Percentiles rank a stretch among this genome's conserved stretches.
Conservation (phyloP, 2,888 invertebrate species). For the Theretra japonica region DNA sequence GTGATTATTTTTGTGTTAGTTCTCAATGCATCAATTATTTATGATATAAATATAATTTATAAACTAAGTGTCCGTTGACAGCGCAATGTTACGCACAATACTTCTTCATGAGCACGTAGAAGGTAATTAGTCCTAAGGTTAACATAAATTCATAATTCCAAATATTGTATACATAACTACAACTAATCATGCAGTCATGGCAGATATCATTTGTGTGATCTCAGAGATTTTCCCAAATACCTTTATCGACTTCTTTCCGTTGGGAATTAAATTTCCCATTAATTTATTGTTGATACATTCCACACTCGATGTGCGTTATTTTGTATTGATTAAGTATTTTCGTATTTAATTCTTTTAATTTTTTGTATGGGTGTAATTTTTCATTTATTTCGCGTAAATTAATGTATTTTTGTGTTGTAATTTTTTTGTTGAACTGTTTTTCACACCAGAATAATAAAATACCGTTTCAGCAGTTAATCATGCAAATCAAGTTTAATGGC, state of each 20-base stretch:
- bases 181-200: not conserved
- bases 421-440: not conserved
- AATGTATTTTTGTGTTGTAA: not conserved
- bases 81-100: constrained; percentile 31
- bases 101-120: constrained; percentile 22
- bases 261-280: constrained; percentile 50
- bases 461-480: not conserved
- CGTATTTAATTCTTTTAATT: not conserved
- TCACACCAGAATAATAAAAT: not conserved
- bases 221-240: not conserved
- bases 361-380: constrained; percentile 6
- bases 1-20: constrained; percentile 34
- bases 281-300: constrained; percentile 60
- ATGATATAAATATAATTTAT: constrained; percentile 3
- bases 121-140: constrained; percentile 14
- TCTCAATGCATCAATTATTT: constrained; percentile 49
- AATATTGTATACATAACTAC: not conserved
- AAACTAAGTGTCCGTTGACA: constrained; percentile 22
- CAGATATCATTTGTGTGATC: constrained; percentile 17
- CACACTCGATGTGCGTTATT: constrained; percentile 51
- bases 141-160: constrained; percentile 1
- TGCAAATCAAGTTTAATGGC: not conserved
- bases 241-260: not conserved
- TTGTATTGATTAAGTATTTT: constrained; percentile 29
- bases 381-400: not conserved